Base-by-base conservation (phyloP, 2,888 invertebrate species). In the Bruchidius siliquastri region DNA sequence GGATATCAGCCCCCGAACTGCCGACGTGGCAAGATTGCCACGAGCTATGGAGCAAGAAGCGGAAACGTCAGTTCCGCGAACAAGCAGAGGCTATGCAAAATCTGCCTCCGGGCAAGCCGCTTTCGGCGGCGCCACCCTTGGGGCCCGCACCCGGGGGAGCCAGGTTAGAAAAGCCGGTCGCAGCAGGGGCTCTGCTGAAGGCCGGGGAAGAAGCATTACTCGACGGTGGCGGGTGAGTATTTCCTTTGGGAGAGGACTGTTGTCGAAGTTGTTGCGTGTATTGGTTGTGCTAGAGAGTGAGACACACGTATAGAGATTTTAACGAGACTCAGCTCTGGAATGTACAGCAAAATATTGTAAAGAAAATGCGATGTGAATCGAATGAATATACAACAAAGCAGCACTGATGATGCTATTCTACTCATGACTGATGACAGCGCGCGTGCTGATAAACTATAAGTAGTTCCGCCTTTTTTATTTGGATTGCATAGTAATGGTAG, bases 21-120 rank as follows among this genome's bases (percentile, higher is more conserved):
- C 98, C 98, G 0, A 95, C 94, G 32, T 96, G 96, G 93, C 98
- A 99, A 87, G 99, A 99, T 88, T 99, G 99, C 86, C 99, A 99
- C 88, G 99, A 99, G 87, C 90, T 99, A 84, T 99, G 99, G 98
- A 96, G 97, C 82, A 99, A 99, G 87, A 96, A 95, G 85, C 92
- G 97, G n/a, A 92, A 96, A 80, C 89, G 92, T 32, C 94, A 94
- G 85, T 90, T 94, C 84, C 90, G 94, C 69, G 95, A 96, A 82
- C 94, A 93, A 83, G 91, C 92, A 82, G 91, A 91, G 79, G 84
- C 87, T 0, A 82, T 87, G 79, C 85, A 86, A 74, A 87, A 85
- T 77, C 76, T 87, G 72, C 87, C 87, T n/a, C 86, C 87, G 1
- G 87, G 87, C 20, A 87, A 86, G 77, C 87, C 87, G 1, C 73